These are phyloP conservation scores for Sebastes nivosus DNA, from an alignment of 2,797 vertebrate genomes.

Conservation along the genomic window DNA sequence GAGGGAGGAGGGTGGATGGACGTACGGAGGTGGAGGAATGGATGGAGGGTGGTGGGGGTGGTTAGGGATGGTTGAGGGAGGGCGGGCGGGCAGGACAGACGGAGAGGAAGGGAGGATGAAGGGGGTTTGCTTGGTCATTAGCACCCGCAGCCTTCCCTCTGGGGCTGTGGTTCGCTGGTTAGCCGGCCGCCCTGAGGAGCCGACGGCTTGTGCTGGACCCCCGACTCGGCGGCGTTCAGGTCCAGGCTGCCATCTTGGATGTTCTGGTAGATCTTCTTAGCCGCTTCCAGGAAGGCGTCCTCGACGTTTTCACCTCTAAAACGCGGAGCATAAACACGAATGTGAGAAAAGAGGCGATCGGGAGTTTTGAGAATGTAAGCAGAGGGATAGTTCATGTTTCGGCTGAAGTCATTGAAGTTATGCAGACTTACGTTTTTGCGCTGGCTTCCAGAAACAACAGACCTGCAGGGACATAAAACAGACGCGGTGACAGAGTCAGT, in stretches of 20 bases:
- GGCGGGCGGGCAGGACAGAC: conserved; percentile 30
- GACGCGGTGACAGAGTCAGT: conserved; percentile 9
- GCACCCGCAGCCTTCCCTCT: conserved; percentile 99
- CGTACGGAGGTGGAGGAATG: conserved; percentile 46
- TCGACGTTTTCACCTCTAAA: conserved; percentile 97
- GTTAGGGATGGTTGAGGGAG: conserved; percentile 41
- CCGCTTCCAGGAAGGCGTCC: conserved; percentile 98
- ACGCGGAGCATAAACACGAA: conserved; percentile 1
- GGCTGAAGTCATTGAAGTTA: not conserved
- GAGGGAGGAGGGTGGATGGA: conserved; percentile 39
- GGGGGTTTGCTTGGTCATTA: conserved; percentile 87
- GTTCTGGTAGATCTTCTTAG: conserved; percentile 99
- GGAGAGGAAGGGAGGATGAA: conserved; percentile 12
- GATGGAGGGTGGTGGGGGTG: conserved; percentile 27
- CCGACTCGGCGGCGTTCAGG: conserved; percentile 97
- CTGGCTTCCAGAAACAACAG: conserved; percentile 98
- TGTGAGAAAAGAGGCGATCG: not conserved
- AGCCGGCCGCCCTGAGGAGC: conserved; percentile 96
- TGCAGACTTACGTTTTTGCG: conserved; percentile 97
- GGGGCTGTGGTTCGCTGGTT: conserved; percentile 98
- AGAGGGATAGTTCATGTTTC: not conserved
- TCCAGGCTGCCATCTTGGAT: conserved; percentile 99
- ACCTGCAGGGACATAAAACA: conserved; percentile 77
- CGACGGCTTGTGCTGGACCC: conserved; percentile 98
- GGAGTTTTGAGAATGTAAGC: not conserved